These are phyloP conservation scores for Acipenser ruthenus DNA, from an alignment of 2,797 vertebrate genomes.

Conservation along the genomic window DNA sequence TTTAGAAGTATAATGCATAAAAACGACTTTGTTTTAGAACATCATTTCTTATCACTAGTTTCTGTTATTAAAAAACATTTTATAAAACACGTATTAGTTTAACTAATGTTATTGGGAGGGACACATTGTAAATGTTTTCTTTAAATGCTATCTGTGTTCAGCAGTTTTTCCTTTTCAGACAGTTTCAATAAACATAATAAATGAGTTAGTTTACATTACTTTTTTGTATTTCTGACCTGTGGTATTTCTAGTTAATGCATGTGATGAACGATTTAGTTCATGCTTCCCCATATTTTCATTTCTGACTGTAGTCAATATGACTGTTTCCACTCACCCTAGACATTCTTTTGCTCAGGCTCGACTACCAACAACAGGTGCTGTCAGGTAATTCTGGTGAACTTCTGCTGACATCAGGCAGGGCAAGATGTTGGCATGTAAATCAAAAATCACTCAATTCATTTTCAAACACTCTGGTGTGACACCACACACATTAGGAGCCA, in stretches of 20 bases:
- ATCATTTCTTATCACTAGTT: constrained; percentile 8
- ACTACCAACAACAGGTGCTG: neutral
- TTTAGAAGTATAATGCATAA: no score
- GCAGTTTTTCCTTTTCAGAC: constrained; percentile 2
- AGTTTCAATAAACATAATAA: constrained; percentile 7
- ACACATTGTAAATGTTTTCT: constrained; percentile 12
- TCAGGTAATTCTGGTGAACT: constrained; percentile 34
- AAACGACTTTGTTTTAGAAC: constrained; percentile 3
- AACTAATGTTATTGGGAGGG: constrained; percentile 8
- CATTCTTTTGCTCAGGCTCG: constrained; percentile 8
- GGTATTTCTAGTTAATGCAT: constrained; percentile 6
- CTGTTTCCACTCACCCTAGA: constrained; percentile 4
- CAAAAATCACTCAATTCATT: constrained; percentile 41
- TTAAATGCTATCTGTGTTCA: constrained; percentile 16
- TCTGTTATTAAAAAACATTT: constrained; percentile 7
- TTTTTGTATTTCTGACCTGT: neutral
- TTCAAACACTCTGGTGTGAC: constrained; percentile 41
- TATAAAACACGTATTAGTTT: neutral
- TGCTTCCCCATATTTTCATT: neutral
- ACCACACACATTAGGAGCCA: constrained; percentile 27
- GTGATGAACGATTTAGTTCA: neutral
- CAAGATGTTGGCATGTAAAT: constrained; percentile 23
- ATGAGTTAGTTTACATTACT: constrained; percentile 13
- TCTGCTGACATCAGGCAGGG: constrained; percentile 23
- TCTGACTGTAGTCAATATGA: neutral